A percentile compares a stretch with the other conserved stretches of the same genome.
Evolutionary conservation across 2,113 vertebrate species (phyloP).

Genomic region (Mesembrinibis cayennensis): DNA sequence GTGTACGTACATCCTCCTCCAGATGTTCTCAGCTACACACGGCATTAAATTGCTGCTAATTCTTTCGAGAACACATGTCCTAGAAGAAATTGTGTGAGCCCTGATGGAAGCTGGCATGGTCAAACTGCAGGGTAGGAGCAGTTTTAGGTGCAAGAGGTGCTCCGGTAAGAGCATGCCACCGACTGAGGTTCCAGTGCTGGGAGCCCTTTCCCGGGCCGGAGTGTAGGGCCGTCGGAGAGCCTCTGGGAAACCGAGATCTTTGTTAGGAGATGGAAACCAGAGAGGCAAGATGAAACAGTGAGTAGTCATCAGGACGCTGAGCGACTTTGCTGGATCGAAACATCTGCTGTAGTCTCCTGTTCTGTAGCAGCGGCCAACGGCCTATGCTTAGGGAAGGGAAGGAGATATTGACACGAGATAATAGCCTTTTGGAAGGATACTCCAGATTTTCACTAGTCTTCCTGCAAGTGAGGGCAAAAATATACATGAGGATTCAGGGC

Average conservation of each 20-base stretch:
- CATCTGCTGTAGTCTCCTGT: no score
- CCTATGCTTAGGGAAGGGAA: neutral
- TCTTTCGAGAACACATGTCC: neutral
- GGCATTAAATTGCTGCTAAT: no score
- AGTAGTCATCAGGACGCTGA: neutral
- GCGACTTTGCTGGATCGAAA: neutral
- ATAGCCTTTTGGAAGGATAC: neutral
- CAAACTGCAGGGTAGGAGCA: neutral
- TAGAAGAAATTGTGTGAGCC: neutral
- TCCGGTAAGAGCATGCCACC: neutral
- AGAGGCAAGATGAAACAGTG: neutral
- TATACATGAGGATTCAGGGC: no score
- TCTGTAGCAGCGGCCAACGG: neutral
- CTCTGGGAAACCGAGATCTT: neutral
- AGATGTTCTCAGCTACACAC: neutral
- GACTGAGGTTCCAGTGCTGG: neutral
- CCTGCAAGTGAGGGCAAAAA: neutral
- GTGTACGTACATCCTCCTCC: neutral
- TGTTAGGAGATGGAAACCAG: neutral
- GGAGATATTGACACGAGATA: accelerated
- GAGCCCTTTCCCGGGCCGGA: neutral
- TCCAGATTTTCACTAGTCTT: neutral
- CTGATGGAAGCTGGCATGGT: neutral
- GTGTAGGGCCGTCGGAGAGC: accelerated
- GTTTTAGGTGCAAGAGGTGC: neutral